Evolutionary conservation across 1,140 invertebrate genomes (phyloP).

Genomic region (Centruroides sculpturatus): DNA sequence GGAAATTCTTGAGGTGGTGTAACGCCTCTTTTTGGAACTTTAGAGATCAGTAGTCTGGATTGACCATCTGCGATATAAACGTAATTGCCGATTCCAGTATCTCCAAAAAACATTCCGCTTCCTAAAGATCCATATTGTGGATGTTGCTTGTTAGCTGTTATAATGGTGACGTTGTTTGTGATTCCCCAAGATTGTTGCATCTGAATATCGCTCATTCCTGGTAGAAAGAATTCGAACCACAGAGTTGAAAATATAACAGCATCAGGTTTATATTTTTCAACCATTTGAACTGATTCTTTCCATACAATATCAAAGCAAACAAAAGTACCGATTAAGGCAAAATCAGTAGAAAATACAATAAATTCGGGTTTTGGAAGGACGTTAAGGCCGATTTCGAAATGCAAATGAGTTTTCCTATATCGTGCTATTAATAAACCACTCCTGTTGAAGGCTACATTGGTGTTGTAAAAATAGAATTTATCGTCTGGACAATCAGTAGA

Average conservation of each 20-base stretch:
- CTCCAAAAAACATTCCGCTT: constrained; percentile 11
- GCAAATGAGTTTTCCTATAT: constrained; percentile 48
- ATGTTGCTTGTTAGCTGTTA: constrained; percentile 38
- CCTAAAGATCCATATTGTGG: constrained; percentile 17
- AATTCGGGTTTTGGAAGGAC: constrained; percentile 34
- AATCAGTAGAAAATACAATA: constrained; percentile 40
- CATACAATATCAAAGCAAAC: constrained; percentile 61
- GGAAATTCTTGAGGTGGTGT: neutral
- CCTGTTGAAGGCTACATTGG: no score
- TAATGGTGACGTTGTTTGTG: constrained; percentile 37
- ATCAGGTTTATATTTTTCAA: constrained; percentile 38
- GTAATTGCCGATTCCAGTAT: neutral
- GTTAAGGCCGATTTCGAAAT: constrained; percentile 37
- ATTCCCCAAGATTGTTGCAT: constrained; percentile 37
- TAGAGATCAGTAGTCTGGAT: neutral
- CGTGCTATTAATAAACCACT: no score
- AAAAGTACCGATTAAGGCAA: constrained; percentile 49
- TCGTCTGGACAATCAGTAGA: no score
- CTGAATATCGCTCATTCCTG: constrained; percentile 32
- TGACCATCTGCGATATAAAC: neutral
- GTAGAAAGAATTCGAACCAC: constrained; percentile 56
- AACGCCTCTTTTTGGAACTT: neutral
- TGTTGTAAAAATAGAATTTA: no score
- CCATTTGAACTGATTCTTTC: constrained; percentile 30
- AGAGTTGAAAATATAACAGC: constrained; percentile 54